phyloP scores from a whole-genome alignment of 2,113 vertebrate species.

The Boleophthalmus pectinirostris region DNA sequence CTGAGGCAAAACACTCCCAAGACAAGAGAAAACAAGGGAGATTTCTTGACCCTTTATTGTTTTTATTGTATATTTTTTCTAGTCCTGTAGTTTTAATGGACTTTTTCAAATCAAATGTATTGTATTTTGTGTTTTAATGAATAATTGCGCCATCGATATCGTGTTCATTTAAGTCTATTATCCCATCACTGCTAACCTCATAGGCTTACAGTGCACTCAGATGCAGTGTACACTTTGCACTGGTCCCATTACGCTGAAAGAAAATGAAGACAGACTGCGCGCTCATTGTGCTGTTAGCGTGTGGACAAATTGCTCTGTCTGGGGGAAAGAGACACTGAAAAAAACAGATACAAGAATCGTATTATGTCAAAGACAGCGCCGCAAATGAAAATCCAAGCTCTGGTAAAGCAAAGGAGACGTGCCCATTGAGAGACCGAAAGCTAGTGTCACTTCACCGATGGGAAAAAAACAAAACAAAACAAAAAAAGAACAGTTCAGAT shows the following conservation, averaged over 20 bases:
- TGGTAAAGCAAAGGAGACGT: slow-evolving; percentile 38
- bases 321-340: slow-evolving; percentile 25
- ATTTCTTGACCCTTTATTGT: no score
- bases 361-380: slow-evolving; percentile 13
- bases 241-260: not conserved
- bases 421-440: slow-evolving; percentile 30
- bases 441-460: slow-evolving; percentile 11
- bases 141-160: slow-evolving; percentile 8
- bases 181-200: not conserved
- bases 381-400: slow-evolving; percentile 37
- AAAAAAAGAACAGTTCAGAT: slow-evolving; percentile 26
- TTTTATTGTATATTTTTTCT: no score
- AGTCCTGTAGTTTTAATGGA: no score
- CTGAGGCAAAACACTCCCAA: no score
- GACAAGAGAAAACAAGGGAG: no score
- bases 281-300: slow-evolving; percentile 80
- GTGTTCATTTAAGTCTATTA: not conserved
- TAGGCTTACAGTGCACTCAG: not conserved
- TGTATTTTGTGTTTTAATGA: no score
- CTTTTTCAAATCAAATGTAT: no score
- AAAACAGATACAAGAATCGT: slow-evolving; percentile 22
- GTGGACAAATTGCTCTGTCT: slow-evolving; percentile 95
- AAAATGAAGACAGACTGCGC: not conserved
- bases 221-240: not conserved
- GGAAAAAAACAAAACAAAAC: slow-evolving; percentile 7